Evolutionary conservation across 1,140 invertebrate species (phyloP).

Genomic region (Scaptomyza hsui): DNA sequence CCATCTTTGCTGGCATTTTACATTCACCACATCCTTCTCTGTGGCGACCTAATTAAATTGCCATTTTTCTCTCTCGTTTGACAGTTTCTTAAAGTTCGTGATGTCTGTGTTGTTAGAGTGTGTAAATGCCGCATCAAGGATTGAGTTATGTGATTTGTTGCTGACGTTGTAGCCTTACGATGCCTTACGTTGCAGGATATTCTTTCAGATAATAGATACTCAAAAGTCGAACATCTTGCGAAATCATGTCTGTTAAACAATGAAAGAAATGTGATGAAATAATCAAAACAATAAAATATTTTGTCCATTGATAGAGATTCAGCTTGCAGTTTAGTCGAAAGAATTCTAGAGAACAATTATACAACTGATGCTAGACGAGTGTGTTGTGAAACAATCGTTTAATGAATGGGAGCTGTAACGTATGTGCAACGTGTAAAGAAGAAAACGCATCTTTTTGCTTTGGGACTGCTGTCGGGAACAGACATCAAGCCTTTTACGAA

Average conservation of each 20-base stretch:
- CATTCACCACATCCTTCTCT: not conserved
- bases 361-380: not conserved
- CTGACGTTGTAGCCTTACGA: constrained; percentile 2
- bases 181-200: no score
- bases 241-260: not conserved
- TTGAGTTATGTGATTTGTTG: constrained; percentile 29
- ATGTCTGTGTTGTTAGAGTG: constrained; percentile 19
- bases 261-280: not conserved
- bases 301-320: no score
- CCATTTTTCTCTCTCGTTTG: constrained; percentile 21
- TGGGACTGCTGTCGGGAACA: not conserved
- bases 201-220: not conserved
- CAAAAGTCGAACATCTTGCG: constrained; percentile 6
- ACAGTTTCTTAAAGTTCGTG: constrained; percentile 12
- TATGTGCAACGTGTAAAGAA: not conserved
- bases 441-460: not conserved
- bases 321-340: not conserved
- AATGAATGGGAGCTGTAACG: not conserved
- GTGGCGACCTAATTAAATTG: constrained; percentile 63
- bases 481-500: not conserved
- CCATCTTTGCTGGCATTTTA: constrained; percentile 47
- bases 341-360: not conserved
- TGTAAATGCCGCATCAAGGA: constrained; percentile 10
- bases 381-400: not conserved
- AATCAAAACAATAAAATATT: no score